Conservation (phyloP, 2,113 vertebrate species). For the Colossoma macropomum region DNA sequence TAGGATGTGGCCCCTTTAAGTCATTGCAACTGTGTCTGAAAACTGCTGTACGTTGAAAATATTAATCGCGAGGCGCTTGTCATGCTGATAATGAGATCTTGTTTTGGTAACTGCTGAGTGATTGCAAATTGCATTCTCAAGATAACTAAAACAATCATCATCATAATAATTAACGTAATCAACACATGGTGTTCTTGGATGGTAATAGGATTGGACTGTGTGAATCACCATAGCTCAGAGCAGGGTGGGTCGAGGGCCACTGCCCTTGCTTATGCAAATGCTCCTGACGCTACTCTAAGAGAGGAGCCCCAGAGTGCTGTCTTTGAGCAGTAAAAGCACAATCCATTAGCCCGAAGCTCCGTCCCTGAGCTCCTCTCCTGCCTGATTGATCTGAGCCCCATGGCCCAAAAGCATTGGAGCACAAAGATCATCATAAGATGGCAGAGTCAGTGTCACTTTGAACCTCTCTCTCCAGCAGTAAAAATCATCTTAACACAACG, state of each 20-base stretch:
- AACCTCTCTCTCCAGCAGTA: slow-evolving; percentile 20
- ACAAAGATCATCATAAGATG: not conserved
- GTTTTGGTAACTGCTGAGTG: slow-evolving; percentile 29
- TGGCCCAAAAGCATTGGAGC: not conserved
- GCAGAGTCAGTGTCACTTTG: slow-evolving; percentile 21
- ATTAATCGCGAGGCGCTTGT: not conserved
- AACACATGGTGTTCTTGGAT: slow-evolving; percentile 33
- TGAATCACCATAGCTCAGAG: slow-evolving; percentile 40
- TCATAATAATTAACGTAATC: slow-evolving; percentile 45
- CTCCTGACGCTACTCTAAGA: not conserved
- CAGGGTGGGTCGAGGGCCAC: slow-evolving; percentile 31
- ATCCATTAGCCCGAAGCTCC: slow-evolving; percentile 9
- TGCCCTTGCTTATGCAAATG: slow-evolving; percentile 37
- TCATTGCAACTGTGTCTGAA: not conserved
- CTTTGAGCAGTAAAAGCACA: slow-evolving; percentile 24
- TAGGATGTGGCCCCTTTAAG: not conserved
- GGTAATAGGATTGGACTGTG: slow-evolving; percentile 41
- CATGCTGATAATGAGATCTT: slow-evolving; percentile 20
- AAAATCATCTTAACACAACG: not conserved
- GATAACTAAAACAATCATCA: slow-evolving; percentile 41
- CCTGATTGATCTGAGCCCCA: slow-evolving; percentile 13
- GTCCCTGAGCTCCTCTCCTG: slow-evolving; percentile 17
- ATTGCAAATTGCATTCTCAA: slow-evolving; percentile 26
- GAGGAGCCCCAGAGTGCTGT: slow-evolving; percentile 8
- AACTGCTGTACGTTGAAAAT: not conserved